Evolutionary conservation across 2,113 vertebrate species (phyloP), one percentile per base, ranked within the genome.

Genomic region (Callionymus lyra): DNA sequence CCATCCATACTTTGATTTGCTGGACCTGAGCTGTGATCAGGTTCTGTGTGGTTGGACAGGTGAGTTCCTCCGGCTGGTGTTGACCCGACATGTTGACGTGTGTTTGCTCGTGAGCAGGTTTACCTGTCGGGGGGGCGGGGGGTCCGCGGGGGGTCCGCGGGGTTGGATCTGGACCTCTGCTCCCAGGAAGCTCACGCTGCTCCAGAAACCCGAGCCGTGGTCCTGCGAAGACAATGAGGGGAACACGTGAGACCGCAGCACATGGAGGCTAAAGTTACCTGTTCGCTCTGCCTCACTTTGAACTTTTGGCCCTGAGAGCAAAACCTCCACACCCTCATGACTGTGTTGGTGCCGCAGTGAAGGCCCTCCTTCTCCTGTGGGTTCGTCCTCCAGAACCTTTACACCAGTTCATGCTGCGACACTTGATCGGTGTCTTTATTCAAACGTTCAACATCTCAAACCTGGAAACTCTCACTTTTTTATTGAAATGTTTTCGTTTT

Each of bases 291-390:
- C 68, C 47, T 68, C 40, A 2, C 49, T 52, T 44, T 85, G 81
- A 86, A 85, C 83, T 84, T 78, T 84, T 82, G 77, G 75, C 81
- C 81, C 50, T 38, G 10, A 41, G 66, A 70, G 74, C 50, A 50
- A 77, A 77, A 52, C 68, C 71, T 68, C 68, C 63, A 68, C 63
- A 46, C 72, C 69, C 71, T 56, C 41, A 59, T 65, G 50, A 65
- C 69, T 78, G 27, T 41, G 46, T 32, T n/a, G 41, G 32, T 27
- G 37, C 41, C 12, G 31, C 50, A 16, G 2, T n/a, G 36, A 1
- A 1, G 47, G 35, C 31, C 9, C 56, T 40, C n/a, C 51, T 59
- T 32, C 42, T 39, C n/a, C n/a, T 1, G 16, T 31, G 17, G 34
- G 34, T 45, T 50, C 19, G 15, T 12, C 1, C 50, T 16, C 13